Base-by-base conservation (phyloP, 2,888 invertebrate genomes). In the Aphodius granarius region DNA sequence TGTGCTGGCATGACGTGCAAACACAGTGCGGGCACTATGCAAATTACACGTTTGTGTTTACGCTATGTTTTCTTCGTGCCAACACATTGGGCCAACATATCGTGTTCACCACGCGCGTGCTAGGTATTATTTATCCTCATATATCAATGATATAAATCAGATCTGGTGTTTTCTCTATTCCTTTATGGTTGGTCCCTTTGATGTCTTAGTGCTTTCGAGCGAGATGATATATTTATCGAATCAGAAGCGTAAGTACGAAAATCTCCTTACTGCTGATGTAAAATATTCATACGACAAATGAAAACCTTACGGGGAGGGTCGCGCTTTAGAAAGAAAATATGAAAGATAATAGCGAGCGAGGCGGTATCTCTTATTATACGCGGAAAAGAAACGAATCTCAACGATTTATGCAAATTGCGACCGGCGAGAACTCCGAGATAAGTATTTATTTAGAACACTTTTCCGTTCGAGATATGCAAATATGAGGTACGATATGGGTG, bases 361-460 rank as follows among this genome's bases (percentile, higher is more conserved):
- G 62, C 63, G 62, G 72, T 72, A 72, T 43, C 43, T 21, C 63
- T 15, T 73, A 73, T 73, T 64, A 73, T 23, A 73, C 43, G 43
- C 43, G 43, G 43, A 6, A 43, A 75, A 73, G 63, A 73, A 73
- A 73, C 17, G 66, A 73, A 74, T 64, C 43, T 20, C n/a, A 4
- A 20, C 78, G 82, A 79, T 80, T 78, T 79, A 82, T 82, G 81
- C 82, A 81, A 81, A 83, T 81, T 78, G 72, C 76, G 78, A 77
- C 77, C 79, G 80, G 75, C 78, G 80, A 79, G 80, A 81, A 80
- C 74, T 79, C 78, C 76, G 79, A 84, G 85, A 85, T 85, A 85
- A 85, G 83, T 83, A 84, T 85, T 84, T 84, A 84, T 84, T 85
- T 83, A 83, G 84, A 83, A 83, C 81, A 83, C 82, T 83, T 83